A percentile compares a stretch with the other conserved stretches of the same genome.
Evolutionary conservation across 1,140 invertebrate genomes (phyloP).

Genomic region (Anoplolepis gracilipes): DNA sequence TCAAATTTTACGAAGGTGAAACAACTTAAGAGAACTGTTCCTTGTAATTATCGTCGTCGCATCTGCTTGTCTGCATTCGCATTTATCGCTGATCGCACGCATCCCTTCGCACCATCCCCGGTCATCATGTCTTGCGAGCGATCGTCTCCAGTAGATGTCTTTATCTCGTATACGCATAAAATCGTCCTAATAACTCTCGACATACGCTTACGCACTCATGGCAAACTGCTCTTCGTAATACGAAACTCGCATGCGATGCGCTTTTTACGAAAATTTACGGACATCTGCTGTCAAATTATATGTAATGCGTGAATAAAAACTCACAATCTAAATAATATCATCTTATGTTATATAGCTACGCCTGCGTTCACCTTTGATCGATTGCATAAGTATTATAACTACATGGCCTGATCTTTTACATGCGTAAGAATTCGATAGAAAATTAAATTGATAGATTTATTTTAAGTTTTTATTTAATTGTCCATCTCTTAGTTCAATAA

Average conservation of each 20-base stretch:
- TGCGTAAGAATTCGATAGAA: background rate
- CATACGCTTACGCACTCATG: background rate
- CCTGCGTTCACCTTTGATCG: background rate
- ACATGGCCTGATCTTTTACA: background rate
- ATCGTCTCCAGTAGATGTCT: slow-evolving; percentile 64
- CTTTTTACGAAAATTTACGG: background rate
- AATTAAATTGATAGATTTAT: background rate
- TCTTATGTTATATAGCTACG: background rate
- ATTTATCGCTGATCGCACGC: slow-evolving; percentile 29
- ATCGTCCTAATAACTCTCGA: slow-evolving; percentile 35
- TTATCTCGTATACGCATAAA: slow-evolving; percentile 47
- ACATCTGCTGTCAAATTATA: slow-evolving; percentile 23
- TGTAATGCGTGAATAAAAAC: slow-evolving; percentile 11
- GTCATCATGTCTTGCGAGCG: slow-evolving; percentile 6
- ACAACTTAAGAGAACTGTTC: background rate
- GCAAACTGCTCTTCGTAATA: background rate
- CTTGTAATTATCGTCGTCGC: slow-evolving; percentile 17
- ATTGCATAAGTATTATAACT: background rate
- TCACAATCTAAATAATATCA: background rate
- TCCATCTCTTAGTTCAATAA: background rate
- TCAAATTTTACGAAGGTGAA: background rate
- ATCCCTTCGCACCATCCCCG: slow-evolving; percentile 13
- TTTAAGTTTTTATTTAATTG: slow-evolving; percentile 11
- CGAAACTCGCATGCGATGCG: background rate
- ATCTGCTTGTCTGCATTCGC: slow-evolving; percentile 36